A percentile compares a stretch with the other conserved stretches of the same genome.
phyloP scores from a whole-genome alignment of 92 coral and sea anemone genomes.

The Blastomussa wellsi region DNA sequence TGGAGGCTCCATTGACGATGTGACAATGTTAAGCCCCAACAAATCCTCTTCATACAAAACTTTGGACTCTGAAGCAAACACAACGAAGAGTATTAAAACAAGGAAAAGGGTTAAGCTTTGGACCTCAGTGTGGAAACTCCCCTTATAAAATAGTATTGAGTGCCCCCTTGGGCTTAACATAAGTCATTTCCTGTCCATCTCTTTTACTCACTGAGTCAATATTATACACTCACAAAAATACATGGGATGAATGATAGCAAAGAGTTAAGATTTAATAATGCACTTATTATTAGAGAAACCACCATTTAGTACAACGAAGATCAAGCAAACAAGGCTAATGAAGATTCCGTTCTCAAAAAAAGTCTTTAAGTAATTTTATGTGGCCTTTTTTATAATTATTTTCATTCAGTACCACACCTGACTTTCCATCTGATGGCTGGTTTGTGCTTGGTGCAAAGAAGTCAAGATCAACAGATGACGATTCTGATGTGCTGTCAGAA shows the following conservation, averaged over 20 bases:
- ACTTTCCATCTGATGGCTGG: conserved; percentile 31
- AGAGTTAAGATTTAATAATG: background rate
- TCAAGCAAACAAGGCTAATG: too few relatives aligned
- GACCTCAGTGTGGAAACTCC: too few relatives aligned
- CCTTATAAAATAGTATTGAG: too few relatives aligned
- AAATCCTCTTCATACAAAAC: conserved; percentile 78
- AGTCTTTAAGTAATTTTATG: too few relatives aligned
- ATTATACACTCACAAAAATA: too few relatives aligned
- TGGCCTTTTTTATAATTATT: background rate
- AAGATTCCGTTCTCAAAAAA: too few relatives aligned
- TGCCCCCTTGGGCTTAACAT: too few relatives aligned
- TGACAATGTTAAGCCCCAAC: conserved; percentile 76
- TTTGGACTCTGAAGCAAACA: conserved; percentile 56
- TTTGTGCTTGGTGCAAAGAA: conserved; percentile 59
- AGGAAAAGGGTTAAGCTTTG: background rate
- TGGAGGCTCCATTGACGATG: conserved; percentile 49
- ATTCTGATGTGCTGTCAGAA: conserved; percentile 74
- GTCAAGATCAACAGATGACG: conserved; percentile 94
- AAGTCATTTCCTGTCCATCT: too few relatives aligned
- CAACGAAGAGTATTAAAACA: background rate
- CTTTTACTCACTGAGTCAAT: too few relatives aligned
- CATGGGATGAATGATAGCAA: background rate
- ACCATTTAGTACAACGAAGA: too few relatives aligned
- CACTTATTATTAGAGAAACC: background rate
- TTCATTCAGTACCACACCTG: background rate